A percentile compares a stretch with the other conserved stretches of the same genome.
Evolutionary conservation across 2,113 vertebrate species (phyloP).

Genomic region (Gallinago undulata): DNA sequence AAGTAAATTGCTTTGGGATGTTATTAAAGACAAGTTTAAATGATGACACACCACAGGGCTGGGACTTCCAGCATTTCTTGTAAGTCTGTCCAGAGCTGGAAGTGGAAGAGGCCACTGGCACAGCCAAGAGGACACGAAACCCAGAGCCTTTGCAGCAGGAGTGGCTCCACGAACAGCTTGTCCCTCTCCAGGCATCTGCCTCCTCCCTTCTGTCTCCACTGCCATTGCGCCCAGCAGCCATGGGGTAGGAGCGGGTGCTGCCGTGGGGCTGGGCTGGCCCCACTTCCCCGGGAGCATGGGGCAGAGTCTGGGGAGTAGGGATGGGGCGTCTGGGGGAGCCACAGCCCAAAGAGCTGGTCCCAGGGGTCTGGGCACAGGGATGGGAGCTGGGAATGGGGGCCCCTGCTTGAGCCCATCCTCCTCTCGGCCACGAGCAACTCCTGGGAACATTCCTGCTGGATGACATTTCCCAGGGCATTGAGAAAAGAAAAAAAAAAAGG

Average conservation of each 20-base stretch:
- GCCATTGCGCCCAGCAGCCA: not conserved
- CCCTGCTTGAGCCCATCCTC: not conserved
- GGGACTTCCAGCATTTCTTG: not conserved
- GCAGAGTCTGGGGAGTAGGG: not conserved
- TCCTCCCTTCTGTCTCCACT: not conserved
- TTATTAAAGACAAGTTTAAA: not conserved
- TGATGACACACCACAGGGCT: slow-evolving; percentile 17
- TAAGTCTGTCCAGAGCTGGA: not conserved
- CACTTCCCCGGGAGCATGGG: accelerated
- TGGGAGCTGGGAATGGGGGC: not conserved
- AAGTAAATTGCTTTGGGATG: not conserved
- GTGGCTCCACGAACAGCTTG: not conserved
- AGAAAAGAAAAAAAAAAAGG: not conserved
- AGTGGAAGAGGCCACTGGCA: slow-evolving; percentile 12
- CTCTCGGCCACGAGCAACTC: not conserved
- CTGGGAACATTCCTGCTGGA: slow-evolving; percentile 56
- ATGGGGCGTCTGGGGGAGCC: not conserved
- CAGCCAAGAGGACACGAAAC: not conserved
- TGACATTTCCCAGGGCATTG: slow-evolving; percentile 64
- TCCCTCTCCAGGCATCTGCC: not conserved
- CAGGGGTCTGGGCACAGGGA: not conserved
- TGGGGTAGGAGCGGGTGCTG: not conserved
- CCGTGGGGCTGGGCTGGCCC: not conserved
- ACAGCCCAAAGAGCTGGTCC: not conserved
- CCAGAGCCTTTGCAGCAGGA: not conserved